A percentile compares a stretch with the other conserved stretches of the same genome.
Evolutionary conservation across 2,888 invertebrate genomes (phyloP).

Genomic region (Cephalotes varians): DNA sequence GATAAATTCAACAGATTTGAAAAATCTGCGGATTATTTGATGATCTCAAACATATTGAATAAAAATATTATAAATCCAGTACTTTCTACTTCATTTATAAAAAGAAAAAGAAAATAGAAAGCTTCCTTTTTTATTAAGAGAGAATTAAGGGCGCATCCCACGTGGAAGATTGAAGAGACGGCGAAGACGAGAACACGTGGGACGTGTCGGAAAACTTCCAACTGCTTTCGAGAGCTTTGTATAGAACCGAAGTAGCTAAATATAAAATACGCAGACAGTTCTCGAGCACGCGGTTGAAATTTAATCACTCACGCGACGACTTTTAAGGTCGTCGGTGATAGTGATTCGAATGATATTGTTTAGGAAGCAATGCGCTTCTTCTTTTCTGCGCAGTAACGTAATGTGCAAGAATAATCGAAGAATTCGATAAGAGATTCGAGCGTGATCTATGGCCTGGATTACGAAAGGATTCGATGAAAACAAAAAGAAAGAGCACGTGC

Average conservation of each 20-base stretch:
- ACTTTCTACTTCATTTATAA: neutral
- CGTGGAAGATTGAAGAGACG: constrained; percentile 24
- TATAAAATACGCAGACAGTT: constrained; percentile 39
- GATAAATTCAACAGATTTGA: neutral
- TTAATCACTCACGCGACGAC: neutral
- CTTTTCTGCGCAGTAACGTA: neutral
- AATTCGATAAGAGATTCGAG: constrained; percentile 31
- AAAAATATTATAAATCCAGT: neutral
- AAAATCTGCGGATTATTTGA: neutral
- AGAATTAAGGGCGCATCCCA: neutral
- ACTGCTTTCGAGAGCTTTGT: constrained; percentile 35
- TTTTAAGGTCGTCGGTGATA: neutral
- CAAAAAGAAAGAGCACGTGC: constrained; percentile 7
- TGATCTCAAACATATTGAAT: neutral
- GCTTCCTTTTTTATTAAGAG: neutral
- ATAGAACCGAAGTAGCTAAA: constrained; percentile 26
- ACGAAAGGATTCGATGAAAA: constrained; percentile 29
- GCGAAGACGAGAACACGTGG: constrained; percentile 24
- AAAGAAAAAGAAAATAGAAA: neutral
- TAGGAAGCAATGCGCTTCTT: neutral
- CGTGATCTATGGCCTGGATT: constrained; percentile 36
- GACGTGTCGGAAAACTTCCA: constrained; percentile 38
- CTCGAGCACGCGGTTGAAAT: constrained; percentile 12
- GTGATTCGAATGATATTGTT: neutral
- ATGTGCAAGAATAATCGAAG: neutral